A percentile compares a stretch with the other conserved stretches of the same genome.
These are phyloP conservation scores for Acromyrmex echinatior DNA, from an alignment of 1,140 invertebrate species.

Conservation along the genomic window DNA sequence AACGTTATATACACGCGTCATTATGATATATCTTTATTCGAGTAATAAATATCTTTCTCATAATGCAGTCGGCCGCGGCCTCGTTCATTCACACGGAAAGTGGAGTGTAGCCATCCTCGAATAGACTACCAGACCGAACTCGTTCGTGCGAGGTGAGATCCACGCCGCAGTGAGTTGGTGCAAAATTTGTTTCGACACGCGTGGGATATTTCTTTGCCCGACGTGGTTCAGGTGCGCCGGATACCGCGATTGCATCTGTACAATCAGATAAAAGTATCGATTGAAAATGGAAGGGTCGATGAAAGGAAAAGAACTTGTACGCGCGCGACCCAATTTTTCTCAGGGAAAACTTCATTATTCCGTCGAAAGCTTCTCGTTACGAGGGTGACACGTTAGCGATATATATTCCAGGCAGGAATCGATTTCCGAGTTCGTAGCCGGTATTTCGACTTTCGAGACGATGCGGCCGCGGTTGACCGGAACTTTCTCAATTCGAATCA, in stretches of 20 bases:
- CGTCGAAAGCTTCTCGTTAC: slow-evolving; percentile 54
- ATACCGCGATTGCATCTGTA: neutral
- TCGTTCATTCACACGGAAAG: slow-evolving; percentile 28
- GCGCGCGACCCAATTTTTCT: slow-evolving; percentile 50
- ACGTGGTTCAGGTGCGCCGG: neutral
- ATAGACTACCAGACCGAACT: neutral
- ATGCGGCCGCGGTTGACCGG: slow-evolving; percentile 47
- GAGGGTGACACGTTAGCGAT: slow-evolving; percentile 44
- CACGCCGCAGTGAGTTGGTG: neutral
- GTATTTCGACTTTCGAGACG: slow-evolving; percentile 63
- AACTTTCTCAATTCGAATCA: slow-evolving; percentile 69
- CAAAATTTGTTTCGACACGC: slow-evolving; percentile 41
- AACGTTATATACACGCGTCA: slow-evolving; percentile 35
- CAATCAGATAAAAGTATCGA: slow-evolving; percentile 48
- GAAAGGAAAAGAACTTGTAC: neutral
- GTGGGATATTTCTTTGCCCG: slow-evolving; percentile 16
- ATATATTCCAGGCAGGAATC: slow-evolving; percentile 59
- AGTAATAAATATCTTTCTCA: slow-evolving; percentile 54
- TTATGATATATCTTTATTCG: slow-evolving; percentile 55
- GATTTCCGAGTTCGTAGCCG: slow-evolving; percentile 58
- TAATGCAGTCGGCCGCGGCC: slow-evolving; percentile 12
- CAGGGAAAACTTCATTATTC: slow-evolving; percentile 60
- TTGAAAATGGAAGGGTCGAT: neutral
- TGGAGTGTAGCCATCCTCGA: slow-evolving; percentile 3
- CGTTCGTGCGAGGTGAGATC: neutral